These are phyloP conservation scores for Copsychus sechellarum DNA, from an alignment of 2,113 vertebrate species.

Conservation along the genomic window DNA sequence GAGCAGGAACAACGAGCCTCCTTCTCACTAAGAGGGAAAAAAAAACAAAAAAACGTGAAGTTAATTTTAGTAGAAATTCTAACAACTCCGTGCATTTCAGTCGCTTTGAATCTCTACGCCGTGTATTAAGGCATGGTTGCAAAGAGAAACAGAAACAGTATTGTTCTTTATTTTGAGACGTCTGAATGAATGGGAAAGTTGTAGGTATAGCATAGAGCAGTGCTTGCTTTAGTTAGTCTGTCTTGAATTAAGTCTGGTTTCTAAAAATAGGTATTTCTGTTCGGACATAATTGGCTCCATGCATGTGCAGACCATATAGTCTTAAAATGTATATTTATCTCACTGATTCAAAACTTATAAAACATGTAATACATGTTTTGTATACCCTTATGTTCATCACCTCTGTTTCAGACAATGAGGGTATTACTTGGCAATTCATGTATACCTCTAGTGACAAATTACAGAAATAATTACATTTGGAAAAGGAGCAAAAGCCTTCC, in stretches of 20 bases:
- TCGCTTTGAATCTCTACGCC: neutral
- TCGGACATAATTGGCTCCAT: neutral
- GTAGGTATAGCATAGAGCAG: neutral
- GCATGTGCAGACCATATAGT: neutral
- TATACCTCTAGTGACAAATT: neutral
- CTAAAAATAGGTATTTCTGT: slow-evolving; percentile 17
- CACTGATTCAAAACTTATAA: neutral
- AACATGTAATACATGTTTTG: neutral
- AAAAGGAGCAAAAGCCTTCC: neutral
- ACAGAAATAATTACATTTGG: neutral
- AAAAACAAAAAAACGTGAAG: neutral
- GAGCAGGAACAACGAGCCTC: neutral
- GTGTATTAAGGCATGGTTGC: neutral
- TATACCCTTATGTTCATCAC: neutral
- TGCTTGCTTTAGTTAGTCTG: neutral
- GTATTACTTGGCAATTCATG: neutral
- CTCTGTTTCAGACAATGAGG: neutral
- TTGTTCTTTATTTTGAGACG: neutral
- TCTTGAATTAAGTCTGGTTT: neutral
- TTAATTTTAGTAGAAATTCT: neutral
- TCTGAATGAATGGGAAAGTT: neutral
- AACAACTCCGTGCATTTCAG: neutral
- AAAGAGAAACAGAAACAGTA: neutral
- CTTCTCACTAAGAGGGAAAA: neutral
- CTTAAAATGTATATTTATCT: neutral